Conservation (phyloP, 2,113 vertebrate genomes). For the Columba janthina region DNA sequence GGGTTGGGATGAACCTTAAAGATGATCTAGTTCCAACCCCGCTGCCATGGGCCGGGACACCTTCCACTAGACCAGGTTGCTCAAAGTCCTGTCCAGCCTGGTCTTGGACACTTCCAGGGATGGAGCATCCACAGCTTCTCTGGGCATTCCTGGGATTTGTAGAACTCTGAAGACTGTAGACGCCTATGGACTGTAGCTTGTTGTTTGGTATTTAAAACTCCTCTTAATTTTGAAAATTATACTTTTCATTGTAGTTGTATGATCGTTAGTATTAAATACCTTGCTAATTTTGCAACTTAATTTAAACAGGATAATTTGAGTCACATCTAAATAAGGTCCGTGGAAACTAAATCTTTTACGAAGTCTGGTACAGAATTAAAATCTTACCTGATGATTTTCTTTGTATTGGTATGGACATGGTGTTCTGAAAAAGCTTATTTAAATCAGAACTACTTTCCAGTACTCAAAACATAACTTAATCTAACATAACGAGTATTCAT, state of each 20-base stretch:
- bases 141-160: rapidly evolving
- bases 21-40: background rate
- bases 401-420: background rate
- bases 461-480: background rate
- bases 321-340: background rate
- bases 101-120: background rate
- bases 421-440: background rate
- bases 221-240: background rate
- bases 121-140: background rate
- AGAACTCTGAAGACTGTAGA: background rate
- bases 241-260: background rate
- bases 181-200: background rate
- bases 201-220: background rate
- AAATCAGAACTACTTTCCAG: background rate
- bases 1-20: background rate
- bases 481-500: background rate
- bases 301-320: background rate
- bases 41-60: background rate
- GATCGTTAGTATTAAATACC: background rate
- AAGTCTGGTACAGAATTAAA: background rate
- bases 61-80: background rate
- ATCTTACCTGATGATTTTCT: background rate
- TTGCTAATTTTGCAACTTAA: background rate
- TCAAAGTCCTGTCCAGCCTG: background rate
- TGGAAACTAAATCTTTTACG: background rate